Conservation (phyloP, 2,113 vertebrate species). For the Cyphomyrus plagiostoma region DNA sequence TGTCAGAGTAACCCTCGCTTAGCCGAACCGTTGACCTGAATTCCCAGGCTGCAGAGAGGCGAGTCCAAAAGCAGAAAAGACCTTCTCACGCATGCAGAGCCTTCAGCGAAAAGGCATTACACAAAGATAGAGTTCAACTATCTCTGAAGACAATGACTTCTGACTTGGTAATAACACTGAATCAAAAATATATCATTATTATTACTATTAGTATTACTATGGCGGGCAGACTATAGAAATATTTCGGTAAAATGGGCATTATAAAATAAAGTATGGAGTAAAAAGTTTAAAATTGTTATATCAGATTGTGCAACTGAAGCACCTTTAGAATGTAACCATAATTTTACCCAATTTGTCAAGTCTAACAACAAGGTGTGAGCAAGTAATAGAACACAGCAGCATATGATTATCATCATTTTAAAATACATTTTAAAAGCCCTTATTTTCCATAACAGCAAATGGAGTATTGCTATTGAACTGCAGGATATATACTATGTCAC, state of each 20-base stretch:
- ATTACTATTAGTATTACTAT: not conserved
- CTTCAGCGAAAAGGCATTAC: not conserved
- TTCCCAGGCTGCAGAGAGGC: not conserved
- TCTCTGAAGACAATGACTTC: not conserved
- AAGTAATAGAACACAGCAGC: not conserved
- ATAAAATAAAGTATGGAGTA: not conserved
- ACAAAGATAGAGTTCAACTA: not conserved
- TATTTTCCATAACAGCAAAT: not conserved
- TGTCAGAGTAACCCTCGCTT: constrained; percentile 14
- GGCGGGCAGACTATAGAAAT: not conserved
- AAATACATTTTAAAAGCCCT: not conserved
- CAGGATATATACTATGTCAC: not conserved
- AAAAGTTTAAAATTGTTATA: not conserved
- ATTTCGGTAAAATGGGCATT: not conserved
- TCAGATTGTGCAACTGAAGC: not conserved
- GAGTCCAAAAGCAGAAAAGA: not conserved
- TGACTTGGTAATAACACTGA: not conserved
- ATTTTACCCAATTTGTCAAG: not conserved
- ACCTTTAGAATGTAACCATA: not conserved
- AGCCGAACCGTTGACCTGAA: constrained; percentile 1
- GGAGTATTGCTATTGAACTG: not conserved
- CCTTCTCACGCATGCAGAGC: not conserved
- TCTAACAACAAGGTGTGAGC: not conserved
- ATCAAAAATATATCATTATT: not conserved
- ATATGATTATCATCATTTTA: not conserved